Base-by-base conservation (phyloP, 2,113 vertebrate genomes). In the Lophochroa leadbeateri region DNA sequence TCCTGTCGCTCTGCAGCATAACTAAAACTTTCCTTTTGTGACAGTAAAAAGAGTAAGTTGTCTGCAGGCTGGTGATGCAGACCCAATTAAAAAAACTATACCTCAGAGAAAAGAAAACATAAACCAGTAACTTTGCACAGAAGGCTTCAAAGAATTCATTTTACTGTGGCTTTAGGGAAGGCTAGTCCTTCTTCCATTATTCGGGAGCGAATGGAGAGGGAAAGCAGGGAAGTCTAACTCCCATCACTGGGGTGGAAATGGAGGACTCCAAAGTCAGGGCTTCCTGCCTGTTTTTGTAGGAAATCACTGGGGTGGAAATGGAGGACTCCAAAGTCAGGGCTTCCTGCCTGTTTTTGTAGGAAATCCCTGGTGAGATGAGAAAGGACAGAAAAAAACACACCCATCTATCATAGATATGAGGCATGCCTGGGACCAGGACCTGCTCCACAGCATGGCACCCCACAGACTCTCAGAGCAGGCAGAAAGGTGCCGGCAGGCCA, bases 221-320 rank as follows among this genome's bases (percentile, higher is more conserved):
- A 13, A 75, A 24, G 23, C 43, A 64, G 53, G 18, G 23, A 29
- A 44, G 49, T 61, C 28, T 31, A 43, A 27, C 10, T 69, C 7
- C 14, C 11, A n/a, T 27, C 28, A 11, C 17, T 20, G 12, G 3
- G 7, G 17, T 6, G 5, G 39, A 20, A 80, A 61, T 0, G 3
- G 13, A 52, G 27, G 19, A 33, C 53, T 46, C 14, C 33, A 41
- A 16, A 27, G 55, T 39, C 49, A 77, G 28, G 31, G 12, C 9
- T 77, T 71, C 49, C 50, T 86, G 35, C 44, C 29, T 61, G 11
- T 11, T 52, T 92, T 72, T 68, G 20, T 46, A 68, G 43, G 31
- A 87, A 77, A 44, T 29, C 28, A 11, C 17, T 20, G 12, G 3
- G 7, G 17, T 6, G 5, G 39, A 20, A 80, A 61, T 0, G 3